Evolutionary conservation across 2,113 vertebrate genomes (phyloP).

Genomic region (Ptyas mucosa): DNA sequence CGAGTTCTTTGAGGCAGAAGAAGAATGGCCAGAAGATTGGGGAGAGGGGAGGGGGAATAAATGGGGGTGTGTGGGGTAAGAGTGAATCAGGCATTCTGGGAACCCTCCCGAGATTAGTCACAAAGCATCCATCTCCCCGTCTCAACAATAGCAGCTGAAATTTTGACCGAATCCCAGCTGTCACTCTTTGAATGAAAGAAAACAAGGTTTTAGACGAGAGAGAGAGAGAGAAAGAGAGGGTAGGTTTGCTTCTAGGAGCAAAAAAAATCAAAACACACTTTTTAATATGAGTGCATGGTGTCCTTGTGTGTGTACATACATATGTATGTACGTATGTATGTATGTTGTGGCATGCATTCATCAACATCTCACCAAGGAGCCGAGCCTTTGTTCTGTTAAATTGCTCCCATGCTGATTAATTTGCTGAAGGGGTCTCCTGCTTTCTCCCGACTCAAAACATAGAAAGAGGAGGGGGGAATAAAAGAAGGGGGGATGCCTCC

Average conservation of each 20-base stretch:
- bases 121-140: conserved; percentile 91
- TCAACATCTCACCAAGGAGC: conserved; percentile 74
- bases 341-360: conserved; percentile 81
- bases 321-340: not conserved
- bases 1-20: conserved; percentile 54
- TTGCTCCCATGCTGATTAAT: conserved; percentile 75
- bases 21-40: conserved; percentile 60
- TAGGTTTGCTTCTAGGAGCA: conserved; percentile 75
- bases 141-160: conserved; percentile 87
- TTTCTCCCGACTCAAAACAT: conserved; percentile 46
- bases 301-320: too few species aligned
- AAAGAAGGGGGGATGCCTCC: conserved; percentile 44
- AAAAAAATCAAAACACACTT: not conserved
- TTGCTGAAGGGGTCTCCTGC: conserved; percentile 56
- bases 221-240: conserved; percentile 84
- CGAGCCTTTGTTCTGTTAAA: conserved; percentile 73
- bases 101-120: conserved; percentile 98
- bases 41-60: conserved; percentile 24
- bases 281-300: not conserved
- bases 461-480: conserved; percentile 42
- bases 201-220: conserved; percentile 86
- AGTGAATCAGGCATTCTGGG: conserved; percentile 82
- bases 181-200: conserved; percentile 92
- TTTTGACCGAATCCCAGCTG: conserved; percentile 97
- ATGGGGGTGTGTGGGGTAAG: conserved; percentile 60